A percentile compares a stretch with the other conserved stretches of the same genome.
These are phyloP conservation scores for Enchytraeus crypticus DNA, from an alignment of 2,888 invertebrate genomes.

Conservation along the genomic window DNA sequence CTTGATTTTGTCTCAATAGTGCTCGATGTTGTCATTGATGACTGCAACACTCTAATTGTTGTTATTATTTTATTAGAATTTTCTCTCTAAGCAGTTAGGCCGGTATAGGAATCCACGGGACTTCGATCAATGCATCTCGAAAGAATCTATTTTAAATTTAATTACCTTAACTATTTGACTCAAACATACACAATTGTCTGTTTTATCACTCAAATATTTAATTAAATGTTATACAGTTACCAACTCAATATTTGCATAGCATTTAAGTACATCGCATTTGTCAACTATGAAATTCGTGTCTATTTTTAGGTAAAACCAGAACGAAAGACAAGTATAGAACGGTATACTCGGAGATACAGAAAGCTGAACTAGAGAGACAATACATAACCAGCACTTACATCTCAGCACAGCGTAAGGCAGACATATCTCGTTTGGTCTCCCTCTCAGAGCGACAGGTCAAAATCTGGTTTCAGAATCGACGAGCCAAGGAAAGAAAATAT, in stretches of 20 bases:
- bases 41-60: too few relatives aligned
- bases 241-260: background rate
- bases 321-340: conserved; percentile 3
- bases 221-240: too few relatives aligned
- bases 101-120: too few relatives aligned
- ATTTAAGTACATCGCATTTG: background rate
- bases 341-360: conserved; percentile 5
- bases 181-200: too few relatives aligned
- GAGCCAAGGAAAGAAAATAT: conserved; percentile 12
- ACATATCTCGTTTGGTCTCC: background rate
- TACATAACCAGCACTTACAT: background rate
- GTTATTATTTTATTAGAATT: too few relatives aligned
- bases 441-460: conserved; percentile 6
- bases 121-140: too few relatives aligned
- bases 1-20: too few relatives aligned
- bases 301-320: background rate
- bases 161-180: too few relatives aligned
- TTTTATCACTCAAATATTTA: too few relatives aligned
- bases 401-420: background rate
- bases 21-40: too few relatives aligned
- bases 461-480: conserved; percentile 10
- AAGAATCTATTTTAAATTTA: too few relatives aligned
- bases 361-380: background rate
- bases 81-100: too few relatives aligned
- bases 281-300: background rate